phyloP scores from a whole-genome alignment of 2,888 invertebrate genomes.

The Phrixothrix hirtus region DNA sequence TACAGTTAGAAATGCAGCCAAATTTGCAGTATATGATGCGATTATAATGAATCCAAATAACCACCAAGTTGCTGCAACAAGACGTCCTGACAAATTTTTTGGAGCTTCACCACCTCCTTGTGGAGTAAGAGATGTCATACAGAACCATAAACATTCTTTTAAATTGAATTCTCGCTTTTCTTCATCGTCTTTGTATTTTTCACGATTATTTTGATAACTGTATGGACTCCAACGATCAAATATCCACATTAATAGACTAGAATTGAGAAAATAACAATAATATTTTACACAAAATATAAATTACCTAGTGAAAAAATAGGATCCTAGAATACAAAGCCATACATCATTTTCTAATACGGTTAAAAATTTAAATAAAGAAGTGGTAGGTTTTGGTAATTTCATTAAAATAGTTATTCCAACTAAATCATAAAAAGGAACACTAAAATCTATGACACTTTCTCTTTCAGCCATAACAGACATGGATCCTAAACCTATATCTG shows the following conservation, averaged over 20 bases:
- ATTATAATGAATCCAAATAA: slow-evolving; percentile 98
- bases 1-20: slow-evolving; percentile 95
- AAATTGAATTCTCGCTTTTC: slow-evolving; percentile 93
- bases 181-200: slow-evolving; percentile 89
- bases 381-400: slow-evolving; percentile 85
- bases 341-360: slow-evolving; percentile 95
- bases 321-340: slow-evolving; percentile 94
- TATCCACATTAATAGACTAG: slow-evolving; percentile 88
- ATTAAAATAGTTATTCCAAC: slow-evolving; percentile 97
- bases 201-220: slow-evolving; percentile 92
- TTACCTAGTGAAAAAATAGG: slow-evolving; percentile 91
- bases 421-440: slow-evolving; percentile 96
- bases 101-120: slow-evolving; percentile 95
- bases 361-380: slow-evolving; percentile 94
- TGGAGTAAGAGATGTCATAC: slow-evolving; percentile 97
- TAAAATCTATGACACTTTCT: slow-evolving; percentile 96
- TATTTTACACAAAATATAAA: neutral
- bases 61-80: slow-evolving; percentile 99
- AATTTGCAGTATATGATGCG: slow-evolving; percentile 96
- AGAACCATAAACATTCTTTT: slow-evolving; percentile 98
- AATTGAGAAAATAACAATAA: slow-evolving; percentile 39
- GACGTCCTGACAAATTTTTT: slow-evolving; percentile 90
- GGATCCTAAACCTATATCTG: slow-evolving; percentile 92
- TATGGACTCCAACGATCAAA: slow-evolving; percentile 98
- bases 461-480: slow-evolving; percentile 97